These are phyloP conservation scores for Strix uralensis DNA, from an alignment of 2,113 vertebrate genomes.

Conservation along the genomic window DNA sequence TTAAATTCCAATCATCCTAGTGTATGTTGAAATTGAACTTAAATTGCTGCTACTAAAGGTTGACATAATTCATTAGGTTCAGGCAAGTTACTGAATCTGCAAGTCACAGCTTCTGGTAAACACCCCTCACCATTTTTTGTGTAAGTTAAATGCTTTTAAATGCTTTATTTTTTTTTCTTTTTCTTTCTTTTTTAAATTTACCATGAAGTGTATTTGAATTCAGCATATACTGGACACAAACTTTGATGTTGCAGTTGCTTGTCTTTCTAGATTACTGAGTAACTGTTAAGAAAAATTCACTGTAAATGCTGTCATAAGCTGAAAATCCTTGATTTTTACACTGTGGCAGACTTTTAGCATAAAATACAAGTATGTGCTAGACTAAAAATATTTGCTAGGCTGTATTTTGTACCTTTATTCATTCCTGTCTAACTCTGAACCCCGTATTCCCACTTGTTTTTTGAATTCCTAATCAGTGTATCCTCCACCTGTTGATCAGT, in stretches of 20 bases:
- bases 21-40: background rate
- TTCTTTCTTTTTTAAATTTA: background rate
- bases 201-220: background rate
- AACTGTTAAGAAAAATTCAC: background rate
- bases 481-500: background rate
- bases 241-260: background rate
- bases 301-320: background rate
- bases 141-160: background rate
- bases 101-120: background rate
- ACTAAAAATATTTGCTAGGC: background rate
- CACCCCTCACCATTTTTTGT: background rate
- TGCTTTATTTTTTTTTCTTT: background rate
- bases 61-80: background rate
- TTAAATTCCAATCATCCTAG: background rate
- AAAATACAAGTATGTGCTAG: background rate
- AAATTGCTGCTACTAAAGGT: background rate
- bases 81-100: background rate
- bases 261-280: background rate
- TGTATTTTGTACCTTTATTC: background rate
- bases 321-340: background rate
- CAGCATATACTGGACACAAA: background rate
- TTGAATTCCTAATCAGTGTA: background rate
- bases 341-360: background rate
- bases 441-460: background rate
- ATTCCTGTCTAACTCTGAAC: background rate